phyloP scores from a whole-genome alignment of 1,140 invertebrate species.

The Drosophila bifasciata region DNA sequence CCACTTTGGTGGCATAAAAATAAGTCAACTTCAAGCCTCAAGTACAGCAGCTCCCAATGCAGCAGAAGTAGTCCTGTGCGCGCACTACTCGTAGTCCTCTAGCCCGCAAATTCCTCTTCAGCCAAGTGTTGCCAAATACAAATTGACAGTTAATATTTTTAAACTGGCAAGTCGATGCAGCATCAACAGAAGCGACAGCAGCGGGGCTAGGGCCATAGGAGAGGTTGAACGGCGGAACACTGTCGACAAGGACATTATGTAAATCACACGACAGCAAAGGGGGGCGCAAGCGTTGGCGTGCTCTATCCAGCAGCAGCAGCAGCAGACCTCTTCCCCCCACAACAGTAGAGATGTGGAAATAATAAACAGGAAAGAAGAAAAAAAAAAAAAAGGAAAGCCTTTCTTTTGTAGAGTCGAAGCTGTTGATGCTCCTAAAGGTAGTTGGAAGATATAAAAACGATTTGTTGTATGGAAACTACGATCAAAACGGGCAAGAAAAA shows the following conservation, averaged over 20 bases:
- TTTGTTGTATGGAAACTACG: no score
- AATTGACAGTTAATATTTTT: slow-evolving; percentile 83
- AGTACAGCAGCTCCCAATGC: slow-evolving; percentile 35
- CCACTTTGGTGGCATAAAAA: slow-evolving; percentile 4
- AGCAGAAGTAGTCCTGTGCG: no score
- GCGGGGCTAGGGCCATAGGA: no score
- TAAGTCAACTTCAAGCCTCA: slow-evolving; percentile 35
- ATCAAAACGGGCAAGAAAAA: no score
- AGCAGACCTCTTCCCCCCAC: background rate
- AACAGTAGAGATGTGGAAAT: slow-evolving; percentile 47
- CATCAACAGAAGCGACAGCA: no score
- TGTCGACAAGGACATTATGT: slow-evolving; percentile 80
- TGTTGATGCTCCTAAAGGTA: no score
- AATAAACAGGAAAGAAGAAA: slow-evolving; percentile 71
- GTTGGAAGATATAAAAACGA: no score
- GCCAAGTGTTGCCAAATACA: slow-evolving; percentile 79
- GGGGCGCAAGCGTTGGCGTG: slow-evolving; percentile 28
- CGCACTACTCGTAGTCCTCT: slow-evolving; percentile 20
- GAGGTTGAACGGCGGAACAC: slow-evolving; percentile 8
- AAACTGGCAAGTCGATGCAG: slow-evolving; percentile 57
- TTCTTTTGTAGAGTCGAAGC: no score
- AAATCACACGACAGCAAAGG: slow-evolving; percentile 58
- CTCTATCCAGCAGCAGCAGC: background rate
- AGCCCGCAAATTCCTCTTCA: slow-evolving; percentile 59
- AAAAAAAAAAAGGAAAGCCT: slow-evolving; percentile 34